Conservation (phyloP, 2,113 vertebrate species). For the Dipodomys ordii region DNA sequence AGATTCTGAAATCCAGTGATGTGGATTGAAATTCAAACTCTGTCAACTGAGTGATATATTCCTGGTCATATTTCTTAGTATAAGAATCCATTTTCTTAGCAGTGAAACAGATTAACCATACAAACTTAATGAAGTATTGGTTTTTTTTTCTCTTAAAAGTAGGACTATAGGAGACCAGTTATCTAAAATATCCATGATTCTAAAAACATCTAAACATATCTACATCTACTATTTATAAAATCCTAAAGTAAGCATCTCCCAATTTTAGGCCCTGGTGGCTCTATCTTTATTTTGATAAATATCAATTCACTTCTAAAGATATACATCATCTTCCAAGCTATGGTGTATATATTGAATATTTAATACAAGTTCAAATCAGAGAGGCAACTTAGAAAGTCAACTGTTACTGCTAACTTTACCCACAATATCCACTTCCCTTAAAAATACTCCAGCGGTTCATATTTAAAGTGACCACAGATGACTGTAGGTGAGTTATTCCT, state of each 20-base stretch:
- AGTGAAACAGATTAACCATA: background rate
- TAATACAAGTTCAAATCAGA: slow-evolving; percentile 43
- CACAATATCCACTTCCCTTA: slow-evolving; percentile 81
- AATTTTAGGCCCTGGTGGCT: background rate
- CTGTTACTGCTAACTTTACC: slow-evolving; percentile 67
- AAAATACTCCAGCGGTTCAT: slow-evolving; percentile 63
- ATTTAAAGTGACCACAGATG: slow-evolving; percentile 62
- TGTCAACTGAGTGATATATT: background rate
- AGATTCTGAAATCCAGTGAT: background rate
- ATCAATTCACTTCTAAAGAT: background rate
- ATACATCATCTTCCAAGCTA: background rate
- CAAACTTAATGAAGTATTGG: background rate
- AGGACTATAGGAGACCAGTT: slow-evolving; percentile 10
- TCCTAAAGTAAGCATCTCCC: background rate
- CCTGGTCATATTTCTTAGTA: background rate
- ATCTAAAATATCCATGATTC: background rate
- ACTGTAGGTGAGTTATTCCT: background rate
- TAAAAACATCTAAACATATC: background rate
- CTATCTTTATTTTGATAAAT: slow-evolving; percentile 28
- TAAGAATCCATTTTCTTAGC: slow-evolving; percentile 18
- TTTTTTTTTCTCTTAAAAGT: background rate
- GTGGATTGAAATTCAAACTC: background rate
- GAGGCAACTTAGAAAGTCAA: slow-evolving; percentile 70
- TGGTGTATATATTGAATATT: slow-evolving; percentile 42
- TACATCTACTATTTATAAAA: slow-evolving; percentile 13